A percentile compares a stretch with the other conserved stretches of the same genome.
phyloP scores from a whole-genome alignment of 2,888 invertebrate species.

The Ornithoptera priamus region DNA sequence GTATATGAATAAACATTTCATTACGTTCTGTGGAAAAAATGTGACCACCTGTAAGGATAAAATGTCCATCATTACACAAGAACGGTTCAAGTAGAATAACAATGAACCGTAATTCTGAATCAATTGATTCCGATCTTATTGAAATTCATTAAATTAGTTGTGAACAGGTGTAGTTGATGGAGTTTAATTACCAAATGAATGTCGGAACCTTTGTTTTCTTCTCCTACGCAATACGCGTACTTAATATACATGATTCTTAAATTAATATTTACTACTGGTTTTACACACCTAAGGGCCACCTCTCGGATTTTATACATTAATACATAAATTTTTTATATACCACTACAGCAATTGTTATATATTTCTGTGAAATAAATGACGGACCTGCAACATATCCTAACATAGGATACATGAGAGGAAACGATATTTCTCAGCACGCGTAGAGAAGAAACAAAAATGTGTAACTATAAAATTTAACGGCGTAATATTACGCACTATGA shows the following conservation, averaged over 20 bases:
- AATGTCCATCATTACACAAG: conserved; percentile 18
- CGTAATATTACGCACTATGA: no score
- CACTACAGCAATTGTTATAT: no score
- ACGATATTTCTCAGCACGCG: no score
- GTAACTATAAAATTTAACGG: no score
- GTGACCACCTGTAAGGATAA: conserved; percentile 25
- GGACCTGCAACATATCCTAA: no score
- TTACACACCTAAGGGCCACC: no score
- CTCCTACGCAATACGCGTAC: neutral
- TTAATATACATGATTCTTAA: neutral
- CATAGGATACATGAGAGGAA: no score
- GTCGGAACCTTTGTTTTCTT: conserved; percentile 12
- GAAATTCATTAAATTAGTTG: conserved; percentile 27
- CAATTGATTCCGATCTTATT: conserved; percentile 25
- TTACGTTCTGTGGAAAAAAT: conserved; percentile 24
- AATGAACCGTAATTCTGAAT: conserved; percentile 18
- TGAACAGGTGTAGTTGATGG: conserved; percentile 13
- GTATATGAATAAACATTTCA: no score
- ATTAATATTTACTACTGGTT: neutral
- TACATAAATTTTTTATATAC: no score
- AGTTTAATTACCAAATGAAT: conserved; percentile 19
- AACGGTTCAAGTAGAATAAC: conserved; percentile 10
- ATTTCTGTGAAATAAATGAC: no score
- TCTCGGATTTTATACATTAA: no score
- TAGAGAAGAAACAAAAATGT: no score